Evolutionary conservation across 2,888 invertebrate species (phyloP).

Genomic region (Drosophila crucigera): DNA sequence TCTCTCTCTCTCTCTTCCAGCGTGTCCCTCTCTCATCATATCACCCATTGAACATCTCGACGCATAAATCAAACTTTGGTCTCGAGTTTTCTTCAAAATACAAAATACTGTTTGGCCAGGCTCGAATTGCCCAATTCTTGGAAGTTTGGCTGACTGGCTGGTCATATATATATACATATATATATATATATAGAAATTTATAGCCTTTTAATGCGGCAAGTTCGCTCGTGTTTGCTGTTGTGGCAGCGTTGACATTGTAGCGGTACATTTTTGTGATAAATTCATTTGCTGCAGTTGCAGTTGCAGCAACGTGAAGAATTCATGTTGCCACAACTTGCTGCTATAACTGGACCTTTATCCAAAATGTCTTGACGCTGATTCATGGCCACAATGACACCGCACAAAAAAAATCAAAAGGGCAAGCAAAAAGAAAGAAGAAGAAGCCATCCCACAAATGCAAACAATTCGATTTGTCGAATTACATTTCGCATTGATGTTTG

Average conservation of each 20-base stretch:
- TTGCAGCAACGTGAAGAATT: conserved; percentile 19
- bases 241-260: conserved; percentile 70
- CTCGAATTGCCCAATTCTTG: conserved; percentile 74
- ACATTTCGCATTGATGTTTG: conserved; percentile 23
- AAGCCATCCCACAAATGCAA: conserved; percentile 24
- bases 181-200: conserved; percentile 53
- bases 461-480: conserved; percentile 37
- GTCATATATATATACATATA: conserved; percentile 1
- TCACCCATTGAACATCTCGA: conserved; percentile 73
- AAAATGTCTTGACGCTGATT: conserved; percentile 29
- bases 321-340: not conserved
- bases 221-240: conserved; percentile 37
- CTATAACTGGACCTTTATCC: conserved; percentile 18
- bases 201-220: conserved; percentile 68
- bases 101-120: conserved; percentile 48
- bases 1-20: not conserved
- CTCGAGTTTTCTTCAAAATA: conserved; percentile 62
- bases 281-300: conserved; percentile 68
- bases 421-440: conserved; percentile 21
- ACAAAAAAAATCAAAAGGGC: conserved; percentile 15
- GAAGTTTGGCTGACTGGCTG: conserved; percentile 49
- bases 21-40: conserved; percentile 39
- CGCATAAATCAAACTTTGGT: conserved; percentile 80
- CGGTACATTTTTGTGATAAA: conserved; percentile 73
- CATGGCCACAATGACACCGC: conserved; percentile 44